These are phyloP conservation scores for Arremon brunneinucha DNA, from an alignment of 2,797 vertebrate genomes.

Conservation along the genomic window DNA sequence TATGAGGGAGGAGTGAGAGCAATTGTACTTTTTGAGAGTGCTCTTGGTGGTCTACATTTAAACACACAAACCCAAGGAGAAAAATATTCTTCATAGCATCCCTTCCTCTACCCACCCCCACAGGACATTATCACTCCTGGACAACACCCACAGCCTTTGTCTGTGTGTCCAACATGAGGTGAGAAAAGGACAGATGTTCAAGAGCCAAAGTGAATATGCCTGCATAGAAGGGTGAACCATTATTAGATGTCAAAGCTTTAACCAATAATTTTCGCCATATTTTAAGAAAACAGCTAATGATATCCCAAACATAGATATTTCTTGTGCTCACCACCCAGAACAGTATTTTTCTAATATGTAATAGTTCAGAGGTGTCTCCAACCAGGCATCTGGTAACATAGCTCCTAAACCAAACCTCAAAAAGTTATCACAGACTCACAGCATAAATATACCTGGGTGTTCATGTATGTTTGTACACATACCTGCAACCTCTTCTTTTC, in stretches of 20 bases:
- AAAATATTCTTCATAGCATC: not conserved
- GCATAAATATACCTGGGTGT: not conserved
- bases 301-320: not conserved
- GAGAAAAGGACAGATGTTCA: not conserved
- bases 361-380: not conserved
- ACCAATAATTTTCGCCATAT: not conserved
- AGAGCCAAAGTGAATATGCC: not conserved
- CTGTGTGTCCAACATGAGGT: not conserved
- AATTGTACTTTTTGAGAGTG: not conserved
- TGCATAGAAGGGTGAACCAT: not conserved
- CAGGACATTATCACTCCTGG: accelerated
- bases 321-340: not conserved
- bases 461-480: accelerated
- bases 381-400: not conserved
- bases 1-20: not conserved
- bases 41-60: not conserved
- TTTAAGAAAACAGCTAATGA: not conserved
- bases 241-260: not conserved
- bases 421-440: not conserved
- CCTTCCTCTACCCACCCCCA: not conserved
- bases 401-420: too few relatives aligned
- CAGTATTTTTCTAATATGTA: not conserved
- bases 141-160: not conserved
- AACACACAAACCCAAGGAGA: not conserved
- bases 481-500: not conserved